A percentile compares a stretch with the other conserved stretches of the same genome.
These are phyloP conservation scores for Acrocephalus scirpaceus DNA, from an alignment of 2,797 vertebrate genomes.

Conservation along the genomic window DNA sequence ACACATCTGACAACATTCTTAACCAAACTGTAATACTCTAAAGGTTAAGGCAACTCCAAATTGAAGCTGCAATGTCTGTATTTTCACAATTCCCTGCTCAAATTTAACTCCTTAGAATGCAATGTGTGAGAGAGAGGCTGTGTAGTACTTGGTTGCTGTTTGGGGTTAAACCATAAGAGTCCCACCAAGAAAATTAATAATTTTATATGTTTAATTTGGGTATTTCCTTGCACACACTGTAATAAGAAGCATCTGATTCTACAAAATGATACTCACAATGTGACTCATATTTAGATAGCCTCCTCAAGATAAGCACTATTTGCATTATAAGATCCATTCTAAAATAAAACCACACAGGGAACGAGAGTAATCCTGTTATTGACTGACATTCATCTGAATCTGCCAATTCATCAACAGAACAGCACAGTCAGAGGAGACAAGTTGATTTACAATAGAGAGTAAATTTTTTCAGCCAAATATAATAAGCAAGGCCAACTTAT, in stretches of 20 bases:
- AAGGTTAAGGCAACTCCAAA: conserved; percentile 63
- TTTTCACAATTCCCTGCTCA: conserved; percentile 36
- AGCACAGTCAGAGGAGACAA: not conserved
- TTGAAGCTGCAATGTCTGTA: conserved; percentile 44
- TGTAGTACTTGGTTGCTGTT: not conserved
- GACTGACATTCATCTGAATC: not conserved
- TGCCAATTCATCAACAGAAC: not conserved
- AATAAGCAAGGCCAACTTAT: not conserved
- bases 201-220: conserved; percentile 43
- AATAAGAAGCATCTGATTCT: conserved; percentile 41
- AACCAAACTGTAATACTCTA: conserved; percentile 54
- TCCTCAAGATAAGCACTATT: not conserved
- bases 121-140: not conserved
- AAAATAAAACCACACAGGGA: conserved; percentile 17
- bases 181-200: conserved; percentile 58
- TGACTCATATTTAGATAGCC: not conserved
- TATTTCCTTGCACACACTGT: conserved; percentile 44
- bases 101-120: conserved; percentile 67
- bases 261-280: not conserved
- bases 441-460: not conserved
- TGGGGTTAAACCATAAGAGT: not conserved
- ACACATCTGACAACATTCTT: conserved; percentile 54
- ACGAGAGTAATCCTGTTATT: not conserved
- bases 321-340: not conserved
- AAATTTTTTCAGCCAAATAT: conserved; percentile 1